Conservation (phyloP, 2,797 vertebrate species). For the Halcyon smyrnensis region DNA sequence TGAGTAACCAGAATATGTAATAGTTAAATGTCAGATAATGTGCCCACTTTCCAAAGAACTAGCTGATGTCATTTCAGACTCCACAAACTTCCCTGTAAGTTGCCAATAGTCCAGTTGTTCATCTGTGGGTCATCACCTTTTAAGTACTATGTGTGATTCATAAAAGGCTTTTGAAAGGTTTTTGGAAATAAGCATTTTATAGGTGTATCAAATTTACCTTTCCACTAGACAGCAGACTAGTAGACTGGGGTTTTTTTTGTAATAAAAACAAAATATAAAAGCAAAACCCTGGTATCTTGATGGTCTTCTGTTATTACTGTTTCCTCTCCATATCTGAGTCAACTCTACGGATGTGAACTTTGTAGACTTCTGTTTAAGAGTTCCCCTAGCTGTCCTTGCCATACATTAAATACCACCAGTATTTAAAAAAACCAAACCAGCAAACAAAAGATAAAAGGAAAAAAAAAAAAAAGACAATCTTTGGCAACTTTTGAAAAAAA, state of each 20-base stretch:
- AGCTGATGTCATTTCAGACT: slow-evolving; percentile 36
- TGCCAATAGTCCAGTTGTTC: slow-evolving; percentile 13
- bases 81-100: neutral
- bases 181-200: slow-evolving; percentile 2
- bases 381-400: neutral
- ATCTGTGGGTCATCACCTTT: slow-evolving; percentile 14
- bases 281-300: neutral
- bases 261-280: neutral
- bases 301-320: neutral
- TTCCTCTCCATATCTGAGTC: neutral
- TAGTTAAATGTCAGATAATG: slow-evolving; percentile 45
- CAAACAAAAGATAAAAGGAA: neutral
- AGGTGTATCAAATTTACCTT: slow-evolving; percentile 20
- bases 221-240: neutral
- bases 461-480: neutral
- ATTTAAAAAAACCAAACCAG: neutral
- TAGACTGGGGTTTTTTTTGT: neutral
- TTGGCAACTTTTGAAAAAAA: neutral
- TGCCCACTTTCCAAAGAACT: slow-evolving; percentile 22
- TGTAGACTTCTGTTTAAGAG: neutral
- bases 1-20: slow-evolving; percentile 37
- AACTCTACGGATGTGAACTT: neutral
- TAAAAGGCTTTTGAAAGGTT: slow-evolving; percentile 2
- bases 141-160: neutral
- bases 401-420: neutral